These are phyloP conservation scores for Lateolabrax maculatus DNA, from an alignment of 2,797 vertebrate species.

Conservation along the genomic window DNA sequence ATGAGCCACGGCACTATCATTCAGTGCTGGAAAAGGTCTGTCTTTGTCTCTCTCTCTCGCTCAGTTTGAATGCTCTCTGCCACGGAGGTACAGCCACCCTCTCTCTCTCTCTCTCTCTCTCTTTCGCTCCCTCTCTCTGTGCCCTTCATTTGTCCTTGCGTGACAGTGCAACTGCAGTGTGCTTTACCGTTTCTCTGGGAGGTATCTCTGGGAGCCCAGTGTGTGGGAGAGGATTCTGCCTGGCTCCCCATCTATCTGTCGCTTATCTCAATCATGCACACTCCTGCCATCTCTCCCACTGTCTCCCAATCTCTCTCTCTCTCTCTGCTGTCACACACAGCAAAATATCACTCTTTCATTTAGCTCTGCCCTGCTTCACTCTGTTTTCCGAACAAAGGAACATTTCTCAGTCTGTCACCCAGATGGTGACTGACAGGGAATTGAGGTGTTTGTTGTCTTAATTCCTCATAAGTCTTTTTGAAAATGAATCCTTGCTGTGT, in stretches of 20 bases:
- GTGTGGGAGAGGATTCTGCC: conserved; percentile 73
- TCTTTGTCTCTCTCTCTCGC: neutral
- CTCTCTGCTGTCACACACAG: conserved; percentile 47
- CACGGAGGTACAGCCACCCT: conserved; percentile 43
- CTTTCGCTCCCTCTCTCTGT: conserved; percentile 18
- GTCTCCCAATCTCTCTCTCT: conserved; percentile 62
- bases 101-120: conserved; percentile 29
- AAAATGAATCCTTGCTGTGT: conserved; percentile 31
- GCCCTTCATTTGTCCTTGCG: conserved; percentile 84
- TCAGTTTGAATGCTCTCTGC: conserved; percentile 38
- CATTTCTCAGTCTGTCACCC: conserved; percentile 73
- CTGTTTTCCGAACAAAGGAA: conserved; percentile 75
- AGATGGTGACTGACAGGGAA: conserved; percentile 66
- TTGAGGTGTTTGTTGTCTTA: conserved; percentile 58
- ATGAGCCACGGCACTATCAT: conserved; percentile 16
- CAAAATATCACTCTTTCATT: conserved; percentile 69
- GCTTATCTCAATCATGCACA: conserved; percentile 82
- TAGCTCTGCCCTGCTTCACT: conserved; percentile 61
- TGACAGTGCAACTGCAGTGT: conserved; percentile 70
- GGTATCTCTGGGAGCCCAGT: conserved; percentile 70
- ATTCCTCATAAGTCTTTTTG: conserved; percentile 62
- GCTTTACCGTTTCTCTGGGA: conserved; percentile 70
- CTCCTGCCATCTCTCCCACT: conserved; percentile 68
- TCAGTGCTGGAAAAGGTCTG: conserved; percentile 24
- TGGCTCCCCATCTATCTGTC: conserved; percentile 69